Percentiles rank a stretch among this genome's conserved stretches.
Conservation (phyloP, 2,113 vertebrate genomes). For the Hemiprocne comata region DNA sequence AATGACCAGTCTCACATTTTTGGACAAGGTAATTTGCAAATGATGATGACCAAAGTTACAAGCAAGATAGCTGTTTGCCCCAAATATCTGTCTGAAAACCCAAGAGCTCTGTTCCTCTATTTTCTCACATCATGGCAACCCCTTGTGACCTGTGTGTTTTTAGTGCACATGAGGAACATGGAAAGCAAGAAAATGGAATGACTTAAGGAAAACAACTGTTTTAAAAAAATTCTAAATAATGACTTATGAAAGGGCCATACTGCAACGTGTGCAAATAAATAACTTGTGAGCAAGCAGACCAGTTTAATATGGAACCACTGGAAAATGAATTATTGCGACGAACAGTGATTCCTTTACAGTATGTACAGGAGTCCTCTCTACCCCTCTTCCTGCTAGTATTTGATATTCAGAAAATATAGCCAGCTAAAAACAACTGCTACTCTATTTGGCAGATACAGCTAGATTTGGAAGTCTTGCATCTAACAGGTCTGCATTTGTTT, state of each 20-base stretch:
- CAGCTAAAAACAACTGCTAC: not conserved
- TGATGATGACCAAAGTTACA: not conserved
- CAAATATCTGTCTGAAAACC: not conserved
- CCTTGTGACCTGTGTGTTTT: not conserved
- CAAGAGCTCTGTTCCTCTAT: not conserved
- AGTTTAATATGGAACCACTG: not conserved
- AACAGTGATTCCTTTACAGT: not conserved
- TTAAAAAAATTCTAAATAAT: not conserved
- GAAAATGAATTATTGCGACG: not conserved
- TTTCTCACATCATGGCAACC: not conserved
- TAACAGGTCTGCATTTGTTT: constrained; percentile 3
- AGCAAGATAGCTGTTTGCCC: not conserved
- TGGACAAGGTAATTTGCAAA: not conserved
- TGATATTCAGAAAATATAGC: not conserved
- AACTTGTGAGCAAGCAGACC: not conserved
- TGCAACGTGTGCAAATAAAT: not conserved
- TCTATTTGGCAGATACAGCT: constrained; percentile 9
- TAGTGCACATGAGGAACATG: not conserved
- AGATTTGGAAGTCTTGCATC: constrained; percentile 1
- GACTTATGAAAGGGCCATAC: not conserved
- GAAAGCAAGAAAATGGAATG: not conserved
- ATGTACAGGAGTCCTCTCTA: not conserved
- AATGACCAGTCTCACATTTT: not conserved
- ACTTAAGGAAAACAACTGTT: not conserved
- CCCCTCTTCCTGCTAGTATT: not conserved